Evolutionary conservation across 2,113 vertebrate species (phyloP).

Genomic region (Butastur rufipennis): DNA sequence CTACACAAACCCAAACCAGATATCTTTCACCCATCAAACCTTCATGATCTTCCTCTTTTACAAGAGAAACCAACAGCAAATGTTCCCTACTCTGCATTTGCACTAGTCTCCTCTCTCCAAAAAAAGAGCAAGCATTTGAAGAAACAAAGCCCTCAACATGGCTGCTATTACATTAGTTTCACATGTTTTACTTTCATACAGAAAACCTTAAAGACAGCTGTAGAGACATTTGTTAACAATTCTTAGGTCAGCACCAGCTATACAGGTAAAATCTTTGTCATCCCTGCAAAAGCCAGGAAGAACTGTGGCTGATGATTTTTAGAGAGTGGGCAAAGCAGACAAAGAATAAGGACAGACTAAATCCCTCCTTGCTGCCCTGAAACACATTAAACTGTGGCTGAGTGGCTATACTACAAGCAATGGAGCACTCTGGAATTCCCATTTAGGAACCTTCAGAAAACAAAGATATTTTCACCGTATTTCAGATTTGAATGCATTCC

Average conservation of each 20-base stretch:
- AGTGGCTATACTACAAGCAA: neutral
- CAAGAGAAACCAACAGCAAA: neutral
- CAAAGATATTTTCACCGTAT: neutral
- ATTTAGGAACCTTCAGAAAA: neutral
- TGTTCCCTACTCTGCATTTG: rapidly evolving
- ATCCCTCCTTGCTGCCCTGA: rapidly evolving
- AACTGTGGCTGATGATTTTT: neutral
- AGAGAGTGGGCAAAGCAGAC: neutral
- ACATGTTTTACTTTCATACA: neutral
- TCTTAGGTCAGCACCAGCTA: neutral
- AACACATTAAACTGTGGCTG: neutral
- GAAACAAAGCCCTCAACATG: neutral
- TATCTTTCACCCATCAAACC: neutral
- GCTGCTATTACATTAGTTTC: neutral
- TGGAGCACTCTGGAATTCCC: neutral
- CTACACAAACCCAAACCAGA: no score
- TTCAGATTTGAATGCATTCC: neutral
- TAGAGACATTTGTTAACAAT: neutral
- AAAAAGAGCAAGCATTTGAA: neutral
- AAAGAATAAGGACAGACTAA: neutral
- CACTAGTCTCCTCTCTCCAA: neutral
- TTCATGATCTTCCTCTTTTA: neutral
- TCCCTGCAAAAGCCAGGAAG: neutral
- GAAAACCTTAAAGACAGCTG: neutral
- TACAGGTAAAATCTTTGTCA: neutral